These are phyloP conservation scores for Julus scanicus DNA, from an alignment of 2,888 invertebrate genomes.

Conservation along the genomic window DNA sequence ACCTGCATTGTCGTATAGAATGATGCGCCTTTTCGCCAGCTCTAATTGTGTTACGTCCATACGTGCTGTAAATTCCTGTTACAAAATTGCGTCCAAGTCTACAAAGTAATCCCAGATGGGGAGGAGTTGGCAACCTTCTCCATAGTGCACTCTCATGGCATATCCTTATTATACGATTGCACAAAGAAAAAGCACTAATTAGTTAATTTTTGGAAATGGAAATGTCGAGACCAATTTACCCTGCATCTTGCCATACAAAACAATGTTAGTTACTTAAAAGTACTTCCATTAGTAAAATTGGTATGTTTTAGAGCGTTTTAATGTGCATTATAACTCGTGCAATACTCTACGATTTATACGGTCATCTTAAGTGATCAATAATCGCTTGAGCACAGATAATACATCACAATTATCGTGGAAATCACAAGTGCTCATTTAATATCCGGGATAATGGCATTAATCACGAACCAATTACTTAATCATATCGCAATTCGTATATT, in stretches of 20 bases:
- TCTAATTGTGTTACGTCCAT: conserved; percentile 28
- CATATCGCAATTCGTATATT: no score
- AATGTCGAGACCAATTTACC: not conserved
- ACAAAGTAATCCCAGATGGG: not conserved
- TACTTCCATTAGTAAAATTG: no score
- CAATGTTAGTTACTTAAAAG: not conserved
- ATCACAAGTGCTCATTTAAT: not conserved
- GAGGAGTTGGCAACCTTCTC: not conserved
- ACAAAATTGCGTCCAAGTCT: not conserved
- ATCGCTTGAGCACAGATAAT: no score
- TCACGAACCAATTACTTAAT: no score
- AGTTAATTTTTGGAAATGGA: not conserved
- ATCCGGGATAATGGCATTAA: not conserved
- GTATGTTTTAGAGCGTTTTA: no score
- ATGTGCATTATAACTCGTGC: not conserved
- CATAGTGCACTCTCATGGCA: not conserved
- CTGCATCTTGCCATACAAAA: not conserved
- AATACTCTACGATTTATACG: not conserved
- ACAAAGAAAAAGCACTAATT: not conserved
- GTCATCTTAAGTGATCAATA: not conserved
- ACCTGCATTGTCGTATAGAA: conserved; percentile 28
- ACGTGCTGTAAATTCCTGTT: not conserved
- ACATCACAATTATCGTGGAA: not conserved
- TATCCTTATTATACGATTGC: not conserved
- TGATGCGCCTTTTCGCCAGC: not conserved